Percentiles rank a stretch among this genome's conserved stretches.
These are phyloP conservation scores for Platorchestia sp. DNA, from an alignment of 1,140 invertebrate genomes.

Conservation along the genomic window DNA sequence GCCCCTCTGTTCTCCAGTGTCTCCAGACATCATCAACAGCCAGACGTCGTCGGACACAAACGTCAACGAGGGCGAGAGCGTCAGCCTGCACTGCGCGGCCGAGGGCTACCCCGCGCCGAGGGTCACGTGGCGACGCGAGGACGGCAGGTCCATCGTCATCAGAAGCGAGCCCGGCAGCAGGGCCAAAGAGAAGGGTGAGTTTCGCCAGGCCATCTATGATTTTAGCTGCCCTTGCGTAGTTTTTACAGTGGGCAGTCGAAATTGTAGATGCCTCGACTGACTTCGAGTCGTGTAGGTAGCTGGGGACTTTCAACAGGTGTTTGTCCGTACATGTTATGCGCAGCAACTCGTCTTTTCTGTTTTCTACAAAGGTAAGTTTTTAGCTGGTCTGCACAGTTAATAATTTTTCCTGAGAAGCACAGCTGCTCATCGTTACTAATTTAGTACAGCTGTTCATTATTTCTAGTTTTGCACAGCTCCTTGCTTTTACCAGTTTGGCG, in stretches of 20 bases:
- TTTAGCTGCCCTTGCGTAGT: too few relatives aligned
- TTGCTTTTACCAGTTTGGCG: not conserved
- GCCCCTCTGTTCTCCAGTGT: constrained; percentile 60
- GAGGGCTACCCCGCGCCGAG: constrained; percentile 71
- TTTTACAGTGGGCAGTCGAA: too few relatives aligned
- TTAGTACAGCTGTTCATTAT: not conserved
- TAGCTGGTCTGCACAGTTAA: too few relatives aligned
- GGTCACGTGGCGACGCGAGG: constrained; percentile 71
- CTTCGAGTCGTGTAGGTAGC: too few relatives aligned
- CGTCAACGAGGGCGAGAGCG: constrained; percentile 68
- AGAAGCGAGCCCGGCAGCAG: constrained; percentile 67
- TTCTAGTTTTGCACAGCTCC: not conserved
- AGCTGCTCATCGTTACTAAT: not conserved
- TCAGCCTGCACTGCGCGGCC: constrained; percentile 70
- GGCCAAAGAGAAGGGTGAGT: not conserved
- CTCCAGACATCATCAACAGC: constrained; percentile 70
- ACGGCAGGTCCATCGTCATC: constrained; percentile 78
- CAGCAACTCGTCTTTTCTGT: not conserved
- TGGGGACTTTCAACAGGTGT: not conserved
- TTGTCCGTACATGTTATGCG: not conserved
- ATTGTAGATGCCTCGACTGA: too few relatives aligned
- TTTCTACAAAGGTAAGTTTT: too few relatives aligned
- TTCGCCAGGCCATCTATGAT: too few relatives aligned
- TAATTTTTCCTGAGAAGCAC: not conserved
- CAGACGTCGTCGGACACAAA: constrained; percentile 67